These are phyloP conservation scores for Mesorhabditis spiculigera DNA, from an alignment of 2,888 invertebrate genomes.

Conservation along the genomic window DNA sequence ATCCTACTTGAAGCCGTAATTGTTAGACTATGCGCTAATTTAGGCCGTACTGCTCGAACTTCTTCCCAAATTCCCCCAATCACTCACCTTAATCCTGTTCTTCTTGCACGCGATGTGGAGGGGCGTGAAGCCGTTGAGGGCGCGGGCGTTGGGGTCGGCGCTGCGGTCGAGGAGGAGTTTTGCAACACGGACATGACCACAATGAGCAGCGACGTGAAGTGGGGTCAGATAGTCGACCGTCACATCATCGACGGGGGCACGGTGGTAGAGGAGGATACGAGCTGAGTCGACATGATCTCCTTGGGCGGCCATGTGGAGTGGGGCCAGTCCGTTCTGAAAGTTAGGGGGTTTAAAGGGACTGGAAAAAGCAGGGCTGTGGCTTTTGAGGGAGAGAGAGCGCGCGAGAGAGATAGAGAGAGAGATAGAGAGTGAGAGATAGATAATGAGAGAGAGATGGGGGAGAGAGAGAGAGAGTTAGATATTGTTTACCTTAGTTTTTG, in stretches of 20 bases:
- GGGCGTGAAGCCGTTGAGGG: conserved; percentile 95
- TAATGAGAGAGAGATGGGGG: too few relatives aligned
- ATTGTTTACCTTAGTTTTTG: conserved; percentile 87
- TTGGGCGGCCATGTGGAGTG: conserved; percentile 97
- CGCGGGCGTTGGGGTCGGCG: conserved; percentile 96
- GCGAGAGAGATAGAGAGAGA: too few relatives aligned
- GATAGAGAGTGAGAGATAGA: too few relatives aligned
- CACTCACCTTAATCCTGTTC: conserved; percentile 89
- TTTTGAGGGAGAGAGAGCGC: too few relatives aligned
- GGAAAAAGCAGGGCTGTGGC: neutral
- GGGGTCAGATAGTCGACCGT: conserved; percentile 98
- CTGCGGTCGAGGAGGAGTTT: conserved; percentile 64
- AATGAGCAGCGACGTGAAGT: conserved; percentile 70
- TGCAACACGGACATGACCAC: conserved; percentile 61
- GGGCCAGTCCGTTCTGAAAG: conserved; percentile 74
- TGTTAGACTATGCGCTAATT: too few relatives aligned
- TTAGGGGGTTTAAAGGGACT: conserved; percentile 73
- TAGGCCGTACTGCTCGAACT: too few relatives aligned
- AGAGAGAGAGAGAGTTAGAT: too few relatives aligned
- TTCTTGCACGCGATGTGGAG: conserved; percentile 99
- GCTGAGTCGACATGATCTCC: conserved; percentile 98
- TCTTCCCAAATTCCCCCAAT: neutral
- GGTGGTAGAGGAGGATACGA: conserved; percentile 84
- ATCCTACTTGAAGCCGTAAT: too few relatives aligned
- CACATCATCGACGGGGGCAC: conserved; percentile 90